Evolutionary conservation across 2,113 vertebrate species (phyloP).

Genomic region (Rhynchopsitta pachyrhyncha): DNA sequence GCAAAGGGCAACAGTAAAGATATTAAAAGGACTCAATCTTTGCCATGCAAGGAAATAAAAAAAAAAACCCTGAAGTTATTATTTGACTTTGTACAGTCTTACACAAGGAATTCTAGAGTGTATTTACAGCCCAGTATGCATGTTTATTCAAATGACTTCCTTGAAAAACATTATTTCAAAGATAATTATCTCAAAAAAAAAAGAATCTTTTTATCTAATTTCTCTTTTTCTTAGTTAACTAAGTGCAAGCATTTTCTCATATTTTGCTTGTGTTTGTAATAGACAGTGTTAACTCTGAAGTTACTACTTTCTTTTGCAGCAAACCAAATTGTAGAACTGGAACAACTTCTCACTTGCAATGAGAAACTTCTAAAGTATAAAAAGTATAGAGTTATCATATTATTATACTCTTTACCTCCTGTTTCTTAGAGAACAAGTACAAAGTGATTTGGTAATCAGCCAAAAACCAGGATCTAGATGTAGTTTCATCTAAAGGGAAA

Average conservation of each 20-base stretch:
- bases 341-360: background rate
- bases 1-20: background rate
- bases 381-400: background rate
- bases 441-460: background rate
- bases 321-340: background rate
- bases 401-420: background rate
- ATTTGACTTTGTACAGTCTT: background rate
- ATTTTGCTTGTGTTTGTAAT: background rate
- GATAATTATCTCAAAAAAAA: background rate
- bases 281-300: background rate
- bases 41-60: background rate
- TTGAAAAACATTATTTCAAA: background rate
- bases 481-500: background rate
- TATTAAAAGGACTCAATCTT: rapidly evolving
- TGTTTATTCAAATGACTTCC: background rate
- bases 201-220: background rate
- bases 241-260: background rate
- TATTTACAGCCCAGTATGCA: background rate
- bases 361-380: background rate
- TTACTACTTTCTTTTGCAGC: background rate
- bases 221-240: background rate
- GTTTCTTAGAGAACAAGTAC: background rate
- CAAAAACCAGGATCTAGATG: background rate
- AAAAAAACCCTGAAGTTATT: background rate
- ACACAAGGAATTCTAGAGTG: background rate